Conservation (phyloP, 2,113 vertebrate genomes). For the Cynoglossus semilaevis region DNA sequence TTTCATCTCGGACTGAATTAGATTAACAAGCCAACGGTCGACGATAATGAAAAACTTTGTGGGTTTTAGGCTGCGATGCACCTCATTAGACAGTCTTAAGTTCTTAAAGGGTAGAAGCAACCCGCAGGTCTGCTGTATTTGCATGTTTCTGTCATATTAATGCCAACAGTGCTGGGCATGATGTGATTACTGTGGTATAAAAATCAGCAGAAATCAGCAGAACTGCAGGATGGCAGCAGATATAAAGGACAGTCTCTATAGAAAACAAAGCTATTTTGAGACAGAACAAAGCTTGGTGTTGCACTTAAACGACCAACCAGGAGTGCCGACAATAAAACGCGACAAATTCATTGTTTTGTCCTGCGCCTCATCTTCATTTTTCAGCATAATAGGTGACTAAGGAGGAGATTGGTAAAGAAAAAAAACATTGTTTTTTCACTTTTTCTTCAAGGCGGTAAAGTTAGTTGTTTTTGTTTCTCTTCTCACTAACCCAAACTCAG, state of each 20-base stretch:
- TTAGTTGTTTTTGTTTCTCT: conserved; percentile 40
- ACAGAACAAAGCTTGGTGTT: background rate
- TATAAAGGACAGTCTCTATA: too few species aligned
- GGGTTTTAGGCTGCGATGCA: too few species aligned
- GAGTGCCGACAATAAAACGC: too few species aligned
- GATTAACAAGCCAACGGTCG: too few species aligned
- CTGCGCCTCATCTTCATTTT: too few species aligned
- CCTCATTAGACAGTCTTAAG: too few species aligned
- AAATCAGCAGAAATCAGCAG: conserved; percentile 31
- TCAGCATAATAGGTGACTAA: too few species aligned
- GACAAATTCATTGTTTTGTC: conserved; percentile 3
- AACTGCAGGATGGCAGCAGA: background rate
- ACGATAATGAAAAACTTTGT: too few species aligned
- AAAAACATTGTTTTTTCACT: too few species aligned
- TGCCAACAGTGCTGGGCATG: background rate
- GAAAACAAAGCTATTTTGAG: background rate
- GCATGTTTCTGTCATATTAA: conserved; percentile 23
- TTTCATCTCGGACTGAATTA: too few species aligned
- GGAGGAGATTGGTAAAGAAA: too few species aligned
- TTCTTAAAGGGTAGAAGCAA: background rate
- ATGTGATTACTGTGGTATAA: background rate
- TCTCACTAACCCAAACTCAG: conserved; percentile 27
- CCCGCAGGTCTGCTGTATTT: conserved; percentile 28
- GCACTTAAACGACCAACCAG: background rate
- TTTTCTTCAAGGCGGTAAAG: too few species aligned